Conservation (phyloP, 2,888 invertebrate genomes). For the Merodon equestris region DNA sequence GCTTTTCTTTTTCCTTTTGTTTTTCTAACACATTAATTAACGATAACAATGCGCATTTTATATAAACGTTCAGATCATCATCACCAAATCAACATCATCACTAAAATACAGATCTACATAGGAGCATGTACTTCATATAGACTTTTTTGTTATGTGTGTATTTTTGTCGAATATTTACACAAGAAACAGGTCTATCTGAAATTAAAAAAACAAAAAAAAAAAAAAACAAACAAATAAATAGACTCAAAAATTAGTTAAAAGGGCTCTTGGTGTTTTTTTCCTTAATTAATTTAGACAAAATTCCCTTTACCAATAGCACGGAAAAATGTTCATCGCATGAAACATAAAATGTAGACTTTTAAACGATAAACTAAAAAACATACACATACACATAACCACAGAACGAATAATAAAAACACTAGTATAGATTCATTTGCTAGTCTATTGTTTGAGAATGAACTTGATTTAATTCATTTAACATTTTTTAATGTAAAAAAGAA, state of each 20-base stretch:
- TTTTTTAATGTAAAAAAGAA: too few species aligned
- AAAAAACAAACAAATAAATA: not conserved
- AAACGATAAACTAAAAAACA: too few species aligned
- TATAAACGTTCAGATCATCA: constrained; percentile 54
- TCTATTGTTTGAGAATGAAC: too few species aligned
- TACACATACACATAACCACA: too few species aligned
- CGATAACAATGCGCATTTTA: constrained; percentile 28
- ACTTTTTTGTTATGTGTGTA: constrained; percentile 14
- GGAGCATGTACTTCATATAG: constrained; percentile 41
- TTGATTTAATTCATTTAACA: too few species aligned
- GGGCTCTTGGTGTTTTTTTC: not conserved
- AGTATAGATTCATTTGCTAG: too few species aligned
- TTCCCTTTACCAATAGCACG: constrained; percentile 41
- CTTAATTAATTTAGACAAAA: too few species aligned
- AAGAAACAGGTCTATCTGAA: constrained; percentile 64
- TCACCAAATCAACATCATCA: constrained; percentile 57
- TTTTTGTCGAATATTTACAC: constrained; percentile 29
- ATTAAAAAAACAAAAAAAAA: constrained; percentile 52
- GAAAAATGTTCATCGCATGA: too few species aligned
- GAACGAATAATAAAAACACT: too few species aligned
- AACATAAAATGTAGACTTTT: too few species aligned
- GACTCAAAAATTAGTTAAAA: too few species aligned
- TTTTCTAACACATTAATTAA: constrained; percentile 15
- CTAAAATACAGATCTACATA: constrained; percentile 53
- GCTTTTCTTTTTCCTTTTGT: constrained; percentile 1